Evolutionary conservation across 2,888 invertebrate genomes (phyloP).

Genomic region (Keiferia lycopersicella): DNA sequence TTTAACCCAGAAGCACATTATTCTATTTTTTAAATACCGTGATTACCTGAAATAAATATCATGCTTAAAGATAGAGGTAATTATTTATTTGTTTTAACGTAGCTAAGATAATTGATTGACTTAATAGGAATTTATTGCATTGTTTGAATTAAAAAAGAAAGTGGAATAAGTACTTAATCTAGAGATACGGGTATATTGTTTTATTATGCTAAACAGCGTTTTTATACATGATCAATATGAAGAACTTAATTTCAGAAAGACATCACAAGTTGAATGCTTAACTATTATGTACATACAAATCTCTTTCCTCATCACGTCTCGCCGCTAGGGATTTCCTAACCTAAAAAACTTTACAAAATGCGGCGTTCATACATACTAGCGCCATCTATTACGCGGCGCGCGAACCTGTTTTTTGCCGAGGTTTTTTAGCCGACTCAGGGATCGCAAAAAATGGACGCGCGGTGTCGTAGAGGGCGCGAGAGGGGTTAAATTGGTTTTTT

Average conservation of each 20-base stretch:
- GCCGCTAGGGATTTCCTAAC: constrained; percentile 26
- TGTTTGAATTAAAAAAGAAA: too few relatives aligned
- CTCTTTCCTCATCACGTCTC: constrained; percentile 14
- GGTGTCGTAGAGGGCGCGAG: constrained; percentile 54
- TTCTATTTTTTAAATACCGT: too few relatives aligned
- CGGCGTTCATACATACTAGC: constrained; percentile 37
- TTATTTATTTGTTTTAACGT: too few relatives aligned
- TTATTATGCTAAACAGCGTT: neutral
- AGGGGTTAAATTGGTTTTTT: constrained; percentile 24
- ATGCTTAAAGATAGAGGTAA: too few relatives aligned
- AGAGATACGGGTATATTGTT: too few relatives aligned
- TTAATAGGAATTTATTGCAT: too few relatives aligned
- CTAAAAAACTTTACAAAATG: constrained; percentile 29
- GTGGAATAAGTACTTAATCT: too few relatives aligned
- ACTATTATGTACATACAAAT: neutral
- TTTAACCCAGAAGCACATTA: too few relatives aligned
- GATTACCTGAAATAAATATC: too few relatives aligned
- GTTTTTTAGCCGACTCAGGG: constrained; percentile 43
- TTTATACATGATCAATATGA: neutral
- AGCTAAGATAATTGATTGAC: too few relatives aligned
- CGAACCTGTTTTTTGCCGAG: constrained; percentile 53
- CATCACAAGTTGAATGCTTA: neutral
- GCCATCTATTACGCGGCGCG: constrained; percentile 52
- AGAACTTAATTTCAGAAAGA: neutral
- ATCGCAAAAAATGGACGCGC: constrained; percentile 40